phyloP scores from a whole-genome alignment of 2,888 invertebrate genomes.

The Autographa pulchrina region DNA sequence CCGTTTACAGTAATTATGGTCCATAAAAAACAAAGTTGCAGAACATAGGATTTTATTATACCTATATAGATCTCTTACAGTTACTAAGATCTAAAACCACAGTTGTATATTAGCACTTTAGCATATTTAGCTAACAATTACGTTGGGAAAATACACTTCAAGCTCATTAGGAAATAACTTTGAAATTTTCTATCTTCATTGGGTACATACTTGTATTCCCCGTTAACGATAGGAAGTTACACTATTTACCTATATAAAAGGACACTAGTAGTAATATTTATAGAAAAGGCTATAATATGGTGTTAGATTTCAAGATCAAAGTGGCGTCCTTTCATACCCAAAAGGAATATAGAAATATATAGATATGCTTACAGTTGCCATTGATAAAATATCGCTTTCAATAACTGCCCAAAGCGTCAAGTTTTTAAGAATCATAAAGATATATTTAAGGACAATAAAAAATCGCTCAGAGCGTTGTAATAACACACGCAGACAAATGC shows the following conservation, averaged over 20 bases:
- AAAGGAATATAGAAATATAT: neutral
- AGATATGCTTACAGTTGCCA: neutral
- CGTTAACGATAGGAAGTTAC: neutral
- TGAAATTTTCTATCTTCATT: neutral
- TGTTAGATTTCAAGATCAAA: too few relatives aligned
- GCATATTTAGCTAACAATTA: neutral
- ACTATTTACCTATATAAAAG: too few relatives aligned
- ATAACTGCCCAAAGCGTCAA: neutral
- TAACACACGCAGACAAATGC: neutral
- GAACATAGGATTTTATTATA: constrained; percentile 20
- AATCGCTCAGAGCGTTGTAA: neutral
- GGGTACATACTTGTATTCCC: neutral
- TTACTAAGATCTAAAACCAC: neutral
- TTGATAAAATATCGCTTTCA: neutral
- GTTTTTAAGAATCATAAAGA: neutral
- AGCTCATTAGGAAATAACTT: constrained; percentile 3
- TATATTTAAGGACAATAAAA: constrained; percentile 4
- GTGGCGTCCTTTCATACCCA: neutral
- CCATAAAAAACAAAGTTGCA: constrained; percentile 50
- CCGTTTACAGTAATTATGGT: constrained; percentile 45
- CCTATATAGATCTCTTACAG: constrained; percentile 18
- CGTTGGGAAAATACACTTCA: neutral
- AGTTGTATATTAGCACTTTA: neutral
- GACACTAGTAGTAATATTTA: too few relatives aligned
- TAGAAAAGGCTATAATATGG: too few relatives aligned